Percentiles rank a stretch among this genome's conserved stretches.
phyloP scores from a whole-genome alignment of 2,888 invertebrate genomes.

The Himalopsyche tibetana region DNA sequence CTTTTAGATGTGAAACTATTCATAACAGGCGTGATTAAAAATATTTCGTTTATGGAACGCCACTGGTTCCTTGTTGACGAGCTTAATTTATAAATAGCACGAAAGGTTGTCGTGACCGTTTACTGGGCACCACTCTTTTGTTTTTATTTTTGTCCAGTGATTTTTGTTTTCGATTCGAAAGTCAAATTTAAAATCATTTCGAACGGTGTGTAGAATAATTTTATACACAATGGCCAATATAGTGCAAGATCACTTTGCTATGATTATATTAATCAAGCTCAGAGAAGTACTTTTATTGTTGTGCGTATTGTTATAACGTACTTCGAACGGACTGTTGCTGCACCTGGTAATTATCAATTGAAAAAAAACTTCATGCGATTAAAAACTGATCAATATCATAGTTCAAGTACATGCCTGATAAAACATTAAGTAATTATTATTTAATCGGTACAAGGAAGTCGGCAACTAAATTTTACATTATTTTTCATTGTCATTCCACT shows the following conservation, averaged over 20 bases:
- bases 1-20: too few species aligned
- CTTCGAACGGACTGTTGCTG: neutral
- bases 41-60: neutral
- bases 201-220: conserved; percentile 49
- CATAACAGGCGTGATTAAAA: too few species aligned
- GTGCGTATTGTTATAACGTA: neutral
- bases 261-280: neutral
- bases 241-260: conserved; percentile 12
- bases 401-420: neutral
- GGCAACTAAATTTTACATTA: too few species aligned
- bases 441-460: too few species aligned
- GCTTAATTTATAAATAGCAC: conserved; percentile 34
- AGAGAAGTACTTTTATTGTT: neutral
- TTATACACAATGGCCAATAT: conserved; percentile 5
- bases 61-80: conserved; percentile 21
- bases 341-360: neutral
- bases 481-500: too few species aligned
- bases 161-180: conserved; percentile 60
- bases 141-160: conserved; percentile 47
- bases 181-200: conserved; percentile 64
- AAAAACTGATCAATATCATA: neutral
- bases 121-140: conserved; percentile 49
- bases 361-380: neutral
- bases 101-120: conserved; percentile 58
- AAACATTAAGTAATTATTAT: neutral